Percentiles rank a stretch among this genome's conserved stretches.
These are phyloP conservation scores for Cetonia aurata DNA, from an alignment of 2,888 invertebrate species.

Conservation along the genomic window DNA sequence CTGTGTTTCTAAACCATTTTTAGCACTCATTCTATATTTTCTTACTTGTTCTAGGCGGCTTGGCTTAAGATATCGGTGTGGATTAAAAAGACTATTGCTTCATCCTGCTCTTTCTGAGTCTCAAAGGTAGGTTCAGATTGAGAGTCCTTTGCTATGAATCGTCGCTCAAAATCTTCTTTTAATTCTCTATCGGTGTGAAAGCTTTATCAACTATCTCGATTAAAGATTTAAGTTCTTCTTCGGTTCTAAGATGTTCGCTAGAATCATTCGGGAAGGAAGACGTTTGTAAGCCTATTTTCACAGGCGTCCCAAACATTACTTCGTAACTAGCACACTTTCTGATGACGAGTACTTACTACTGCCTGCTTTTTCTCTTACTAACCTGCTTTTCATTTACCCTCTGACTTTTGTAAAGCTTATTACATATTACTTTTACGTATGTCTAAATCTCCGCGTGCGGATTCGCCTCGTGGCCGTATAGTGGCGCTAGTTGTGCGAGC, in stretches of 20 bases:
- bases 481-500: too few relatives aligned
- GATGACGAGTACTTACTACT: too few relatives aligned
- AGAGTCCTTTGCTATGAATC: too few relatives aligned
- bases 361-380: too few relatives aligned
- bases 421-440: too few relatives aligned
- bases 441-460: too few relatives aligned
- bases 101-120: background rate
- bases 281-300: background rate
- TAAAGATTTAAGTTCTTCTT: background rate
- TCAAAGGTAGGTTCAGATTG: background rate
- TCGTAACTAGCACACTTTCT: background rate
- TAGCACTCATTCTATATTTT: slow-evolving; percentile 1
- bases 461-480: too few relatives aligned
- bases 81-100: background rate
- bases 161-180: background rate
- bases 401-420: too few relatives aligned
- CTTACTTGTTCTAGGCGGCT: background rate
- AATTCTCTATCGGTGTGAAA: background rate
- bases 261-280: too few relatives aligned
- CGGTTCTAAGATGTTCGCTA: background rate
- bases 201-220: background rate
- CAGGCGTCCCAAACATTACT: background rate
- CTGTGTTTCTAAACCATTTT: slow-evolving; percentile 3
- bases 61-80: background rate
- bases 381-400: too few relatives aligned